Base-by-base conservation (phyloP, 2,113 vertebrate genomes). In the Brachypteracias leptosomus region DNA sequence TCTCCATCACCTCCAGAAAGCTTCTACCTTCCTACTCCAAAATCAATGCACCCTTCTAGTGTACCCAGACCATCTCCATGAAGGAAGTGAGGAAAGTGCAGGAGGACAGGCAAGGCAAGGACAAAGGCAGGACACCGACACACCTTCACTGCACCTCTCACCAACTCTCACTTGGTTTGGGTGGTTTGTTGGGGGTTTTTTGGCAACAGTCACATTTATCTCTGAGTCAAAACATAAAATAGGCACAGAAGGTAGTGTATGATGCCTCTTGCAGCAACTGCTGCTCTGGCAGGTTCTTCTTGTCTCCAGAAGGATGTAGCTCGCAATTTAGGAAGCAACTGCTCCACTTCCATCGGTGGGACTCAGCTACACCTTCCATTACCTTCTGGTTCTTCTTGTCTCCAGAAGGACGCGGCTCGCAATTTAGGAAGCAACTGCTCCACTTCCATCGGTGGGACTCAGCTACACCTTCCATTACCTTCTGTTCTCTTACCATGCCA, bases 281-380 rank as follows among this genome's bases (percentile, higher is more conserved):
- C 61, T 58, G 61, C 61, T 57, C 31, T 3, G 3, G 46, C 63
- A 89, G 35, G 89, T 65, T 29, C 31, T 55, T 42, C 33, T 18
- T 26, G 49, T 51, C 38, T 51, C 44, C 51, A 7, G 31, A 47
- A 61, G 36, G 62, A 6, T 33, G 38, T 54, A 47, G 46, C 12
- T 10, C 22, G 61, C 29, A 31, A 42, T 42, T 70, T 21, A 4
- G 19, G 62, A 22, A 70, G 62, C 31, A 74, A 57, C 47, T 4
- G 4, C 51, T 49, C 35, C 1, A 6, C 51, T 65, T 25, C 67
- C 38, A 20, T 17, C 16, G 15, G 13, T 7, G 20, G 61, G 31
- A 42, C 76, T 7, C 5, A 21, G 74, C 51, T 11, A 16, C 1
- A 0, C 21, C n/a, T 73, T 19, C 5, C 1, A 12, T 18, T 15